A percentile compares a stretch with the other conserved stretches of the same genome.
Conservation (phyloP, 2,888 invertebrate genomes). For the Hyles lineata region DNA sequence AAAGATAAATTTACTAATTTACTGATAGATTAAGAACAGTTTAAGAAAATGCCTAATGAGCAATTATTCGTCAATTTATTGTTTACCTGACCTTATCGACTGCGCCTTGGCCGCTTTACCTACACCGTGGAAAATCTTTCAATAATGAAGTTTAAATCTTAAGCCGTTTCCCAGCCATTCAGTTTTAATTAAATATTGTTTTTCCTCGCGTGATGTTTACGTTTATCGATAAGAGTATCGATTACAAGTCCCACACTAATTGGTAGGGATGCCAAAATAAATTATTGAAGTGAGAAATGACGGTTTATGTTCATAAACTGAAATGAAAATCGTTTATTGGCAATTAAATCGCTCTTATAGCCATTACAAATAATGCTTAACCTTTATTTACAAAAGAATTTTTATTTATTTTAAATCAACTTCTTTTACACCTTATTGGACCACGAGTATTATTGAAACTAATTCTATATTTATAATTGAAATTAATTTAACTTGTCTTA, state of each 20-base stretch:
- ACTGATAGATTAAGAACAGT: constrained; percentile 30
- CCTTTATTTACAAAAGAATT: not conserved
- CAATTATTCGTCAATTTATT: constrained; percentile 44
- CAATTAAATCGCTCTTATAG: not conserved
- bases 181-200: not conserved
- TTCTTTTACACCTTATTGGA: too few species aligned
- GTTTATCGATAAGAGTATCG: constrained; percentile 43
- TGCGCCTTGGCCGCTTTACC: constrained; percentile 68
- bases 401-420: too few species aligned
- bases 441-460: too few species aligned
- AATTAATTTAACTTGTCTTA: too few species aligned
- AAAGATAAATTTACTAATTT: constrained; percentile 8
- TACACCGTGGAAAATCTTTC: constrained; percentile 60
- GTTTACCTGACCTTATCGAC: constrained; percentile 53
- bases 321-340: too few species aligned
- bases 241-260: constrained; percentile 34
- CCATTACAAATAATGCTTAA: not conserved
- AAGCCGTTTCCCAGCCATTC: not conserved
- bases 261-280: not conserved
- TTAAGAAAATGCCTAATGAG: constrained; percentile 43
- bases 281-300: not conserved
- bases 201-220: not conserved
- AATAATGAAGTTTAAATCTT: constrained; percentile 41
- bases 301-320: not conserved
- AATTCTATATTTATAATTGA: too few species aligned